These are phyloP conservation scores for Sinella curviseta DNA, from an alignment of 1,140 invertebrate species.

Conservation along the genomic window DNA sequence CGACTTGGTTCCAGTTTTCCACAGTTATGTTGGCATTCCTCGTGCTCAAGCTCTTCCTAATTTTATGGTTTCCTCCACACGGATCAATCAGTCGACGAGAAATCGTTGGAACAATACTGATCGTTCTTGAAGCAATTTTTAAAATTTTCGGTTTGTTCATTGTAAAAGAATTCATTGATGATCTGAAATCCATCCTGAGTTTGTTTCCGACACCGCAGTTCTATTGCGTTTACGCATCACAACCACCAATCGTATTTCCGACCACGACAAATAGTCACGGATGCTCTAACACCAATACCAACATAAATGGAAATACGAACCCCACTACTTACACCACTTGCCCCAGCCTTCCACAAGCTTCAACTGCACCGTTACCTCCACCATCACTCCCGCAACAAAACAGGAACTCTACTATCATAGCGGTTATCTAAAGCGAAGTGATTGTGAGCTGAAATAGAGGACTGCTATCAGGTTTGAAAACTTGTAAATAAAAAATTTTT, in stretches of 20 bases:
- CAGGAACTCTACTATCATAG: too few relatives aligned
- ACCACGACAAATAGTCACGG: background rate
- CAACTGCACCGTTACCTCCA: background rate
- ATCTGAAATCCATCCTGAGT: background rate
- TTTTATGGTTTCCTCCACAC: background rate
- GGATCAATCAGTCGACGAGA: background rate
- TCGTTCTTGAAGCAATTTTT: background rate
- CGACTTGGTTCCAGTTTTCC: constrained; percentile 8
- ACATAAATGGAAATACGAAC: background rate
- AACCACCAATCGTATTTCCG: background rate
- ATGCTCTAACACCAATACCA: background rate
- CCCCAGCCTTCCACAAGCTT: too few relatives aligned
- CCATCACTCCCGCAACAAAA: too few relatives aligned
- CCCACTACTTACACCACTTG: too few relatives aligned
- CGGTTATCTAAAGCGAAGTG: too few relatives aligned
- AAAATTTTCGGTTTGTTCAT: constrained; percentile 17
- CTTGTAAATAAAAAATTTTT: too few relatives aligned
- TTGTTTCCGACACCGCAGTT: background rate
- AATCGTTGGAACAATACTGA: background rate
- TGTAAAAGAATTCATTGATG: constrained; percentile 11
- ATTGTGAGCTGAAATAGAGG: too few relatives aligned
- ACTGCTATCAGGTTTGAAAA: too few relatives aligned
- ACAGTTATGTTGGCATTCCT: background rate
- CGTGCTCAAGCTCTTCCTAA: background rate
- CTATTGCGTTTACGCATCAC: background rate